Percentiles rank a stretch among this genome's conserved stretches.
phyloP scores from a whole-genome alignment of 2,888 invertebrate genomes.

The Anthrax anthrax region DNA sequence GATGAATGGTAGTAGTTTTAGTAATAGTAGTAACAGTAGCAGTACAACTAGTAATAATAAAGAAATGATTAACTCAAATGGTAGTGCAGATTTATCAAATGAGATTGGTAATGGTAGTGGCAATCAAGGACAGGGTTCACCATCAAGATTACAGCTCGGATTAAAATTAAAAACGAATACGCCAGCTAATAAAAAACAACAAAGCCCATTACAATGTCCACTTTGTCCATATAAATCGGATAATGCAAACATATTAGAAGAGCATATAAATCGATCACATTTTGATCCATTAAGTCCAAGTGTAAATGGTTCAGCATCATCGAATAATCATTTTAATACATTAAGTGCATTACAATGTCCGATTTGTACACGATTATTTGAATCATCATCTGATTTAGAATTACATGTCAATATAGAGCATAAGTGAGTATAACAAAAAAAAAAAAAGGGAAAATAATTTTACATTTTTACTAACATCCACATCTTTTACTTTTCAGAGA shows the following conservation, averaged over 20 bases:
- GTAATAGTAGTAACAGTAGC: conserved; percentile 11
- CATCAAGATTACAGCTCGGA: conserved; percentile 54
- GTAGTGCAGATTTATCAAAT: not conserved
- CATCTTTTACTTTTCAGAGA: conserved; percentile 16
- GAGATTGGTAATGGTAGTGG: not conserved
- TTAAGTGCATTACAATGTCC: conserved; percentile 55
- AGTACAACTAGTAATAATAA: conserved; percentile 7
- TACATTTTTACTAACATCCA: not conserved
- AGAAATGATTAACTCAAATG: conserved; percentile 15
- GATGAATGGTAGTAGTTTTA: conserved; percentile 12
- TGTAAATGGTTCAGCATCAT: conserved; percentile 30
- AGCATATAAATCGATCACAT: conserved; percentile 72
- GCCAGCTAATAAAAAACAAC: conserved; percentile 22
- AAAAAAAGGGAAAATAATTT: not conserved
- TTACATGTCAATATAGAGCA: conserved; percentile 77
- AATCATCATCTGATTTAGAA: conserved; percentile 63
- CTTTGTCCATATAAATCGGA: conserved; percentile 62
- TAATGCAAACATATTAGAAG: conserved; percentile 58
- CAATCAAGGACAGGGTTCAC: conserved; percentile 50
- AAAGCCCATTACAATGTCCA: conserved; percentile 43
- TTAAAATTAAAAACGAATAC: conserved; percentile 49
- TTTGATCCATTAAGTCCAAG: conserved; percentile 38
- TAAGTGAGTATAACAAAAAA: conserved; percentile 42
- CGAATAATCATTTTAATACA: conserved; percentile 33
- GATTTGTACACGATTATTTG: conserved; percentile 57